These are phyloP conservation scores for Arrhamphus sclerolepis DNA, from an alignment of 2,797 vertebrate species.

Conservation along the genomic window DNA sequence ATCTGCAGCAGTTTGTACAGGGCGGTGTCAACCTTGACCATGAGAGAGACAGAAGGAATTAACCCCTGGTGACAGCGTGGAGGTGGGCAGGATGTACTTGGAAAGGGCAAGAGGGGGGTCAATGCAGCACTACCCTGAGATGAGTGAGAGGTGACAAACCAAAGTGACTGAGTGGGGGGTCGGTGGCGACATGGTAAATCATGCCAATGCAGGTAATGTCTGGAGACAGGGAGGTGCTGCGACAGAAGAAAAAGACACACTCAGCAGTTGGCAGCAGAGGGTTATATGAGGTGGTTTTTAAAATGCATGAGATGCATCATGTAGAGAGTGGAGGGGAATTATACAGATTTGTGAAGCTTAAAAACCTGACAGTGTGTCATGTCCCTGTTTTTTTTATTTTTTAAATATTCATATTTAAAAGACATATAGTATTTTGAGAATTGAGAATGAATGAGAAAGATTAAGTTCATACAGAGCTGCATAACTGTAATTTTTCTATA, in stretches of 20 bases:
- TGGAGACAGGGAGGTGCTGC: constrained; percentile 54
- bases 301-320: constrained; percentile 62
- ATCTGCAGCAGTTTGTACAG: constrained; percentile 24
- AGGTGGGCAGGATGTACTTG: constrained; percentile 5
- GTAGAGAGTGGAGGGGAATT: background rate
- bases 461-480: too few relatives aligned
- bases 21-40: constrained; percentile 12
- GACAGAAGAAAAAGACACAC: constrained; percentile 49
- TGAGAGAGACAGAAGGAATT: constrained; percentile 18
- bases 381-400: constrained; percentile 12
- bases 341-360: constrained; percentile 25
- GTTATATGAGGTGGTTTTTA: constrained; percentile 43
- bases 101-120: background rate
- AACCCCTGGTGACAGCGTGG: constrained; percentile 42
- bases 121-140: constrained; percentile 12
- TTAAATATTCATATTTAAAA: background rate
- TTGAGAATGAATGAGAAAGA: background rate
- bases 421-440: background rate
- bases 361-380: constrained; percentile 34
- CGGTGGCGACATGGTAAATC: constrained; percentile 34
- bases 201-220: constrained; percentile 41
- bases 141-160: constrained; percentile 51
- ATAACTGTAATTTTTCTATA: too few relatives aligned
- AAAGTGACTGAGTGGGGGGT: constrained; percentile 36
- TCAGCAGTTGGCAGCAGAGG: constrained; percentile 60